phyloP scores from a whole-genome alignment of 2,113 vertebrate genomes.

The Xenopus borealis region DNA sequence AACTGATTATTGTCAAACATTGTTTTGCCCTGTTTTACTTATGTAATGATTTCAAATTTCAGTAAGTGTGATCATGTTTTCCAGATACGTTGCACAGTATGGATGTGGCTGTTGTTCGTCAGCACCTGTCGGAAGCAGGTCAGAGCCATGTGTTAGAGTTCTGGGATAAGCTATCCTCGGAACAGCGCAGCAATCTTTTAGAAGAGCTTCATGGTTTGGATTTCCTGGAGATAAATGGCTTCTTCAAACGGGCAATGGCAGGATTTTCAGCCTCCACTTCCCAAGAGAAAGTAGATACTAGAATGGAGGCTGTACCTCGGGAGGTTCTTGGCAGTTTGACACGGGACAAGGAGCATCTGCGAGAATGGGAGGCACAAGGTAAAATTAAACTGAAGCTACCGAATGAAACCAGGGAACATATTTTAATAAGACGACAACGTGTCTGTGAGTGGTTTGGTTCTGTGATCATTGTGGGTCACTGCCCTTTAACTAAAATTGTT shows the following conservation, averaged over 20 bases:
- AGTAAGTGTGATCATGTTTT: too few relatives aligned
- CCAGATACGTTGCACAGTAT: constrained; percentile 48
- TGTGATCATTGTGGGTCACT: too few relatives aligned
- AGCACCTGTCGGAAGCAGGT: constrained; percentile 62
- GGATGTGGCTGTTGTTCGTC: constrained; percentile 59
- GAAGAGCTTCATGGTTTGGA: constrained; percentile 72
- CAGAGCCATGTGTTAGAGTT: constrained; percentile 84
- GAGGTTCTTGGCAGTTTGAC: constrained; percentile 84
- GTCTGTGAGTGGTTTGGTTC: too few relatives aligned
- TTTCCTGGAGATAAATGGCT: constrained; percentile 75
- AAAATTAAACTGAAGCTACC: too few relatives aligned
- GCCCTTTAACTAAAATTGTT: too few relatives aligned
- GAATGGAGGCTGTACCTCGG: constrained; percentile 83
- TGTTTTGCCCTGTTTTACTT: too few relatives aligned
- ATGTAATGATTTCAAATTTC: too few relatives aligned
- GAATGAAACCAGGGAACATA: too few relatives aligned
- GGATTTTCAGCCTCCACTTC: constrained; percentile 53
- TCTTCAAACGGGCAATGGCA: constrained; percentile 76
- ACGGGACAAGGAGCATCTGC: constrained; percentile 71
- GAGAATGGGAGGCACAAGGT: constrained; percentile 83
- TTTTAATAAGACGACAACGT: too few relatives aligned
- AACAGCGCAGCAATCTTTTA: constrained; percentile 64
- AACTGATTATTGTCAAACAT: too few relatives aligned
- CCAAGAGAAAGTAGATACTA: constrained; percentile 72
- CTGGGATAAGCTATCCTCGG: constrained; percentile 70